These are phyloP conservation scores for Stratiolaelaps scimitus DNA, from an alignment of 1,140 invertebrate species.

Conservation along the genomic window DNA sequence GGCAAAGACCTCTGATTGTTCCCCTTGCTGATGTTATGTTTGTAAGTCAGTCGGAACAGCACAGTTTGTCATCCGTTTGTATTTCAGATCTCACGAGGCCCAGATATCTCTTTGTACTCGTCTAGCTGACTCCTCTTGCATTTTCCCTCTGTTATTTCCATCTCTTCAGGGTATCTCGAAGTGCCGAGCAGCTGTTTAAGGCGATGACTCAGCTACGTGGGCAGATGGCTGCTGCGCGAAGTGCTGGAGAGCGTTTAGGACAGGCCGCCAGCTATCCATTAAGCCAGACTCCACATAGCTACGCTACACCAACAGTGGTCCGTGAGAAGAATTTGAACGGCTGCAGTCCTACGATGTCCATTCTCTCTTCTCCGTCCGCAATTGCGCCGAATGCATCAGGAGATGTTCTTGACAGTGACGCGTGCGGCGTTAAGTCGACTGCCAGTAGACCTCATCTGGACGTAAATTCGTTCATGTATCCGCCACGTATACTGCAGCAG, in stretches of 20 bases:
- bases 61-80: neutral
- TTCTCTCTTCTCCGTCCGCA: neutral
- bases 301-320: neutral
- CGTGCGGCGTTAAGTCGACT: neutral
- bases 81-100: too few relatives aligned
- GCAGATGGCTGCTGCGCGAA: neutral
- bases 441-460: neutral
- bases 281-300: neutral
- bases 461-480: slow-evolving; percentile 5
- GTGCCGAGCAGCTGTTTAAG: slow-evolving; percentile 13
- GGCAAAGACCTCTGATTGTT: neutral
- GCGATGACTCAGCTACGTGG: neutral
- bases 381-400: neutral
- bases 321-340: neutral
- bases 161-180: slow-evolving; percentile 10
- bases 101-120: too few relatives aligned
- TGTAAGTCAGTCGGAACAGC: neutral
- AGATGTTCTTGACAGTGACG: neutral
- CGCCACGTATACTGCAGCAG: too few relatives aligned
- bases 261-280: neutral
- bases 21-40: neutral
- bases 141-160: neutral
- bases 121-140: too few relatives aligned
- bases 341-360: neutral
- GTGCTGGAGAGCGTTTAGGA: too few relatives aligned